phyloP scores from a whole-genome alignment of 2,797 vertebrate species.

The Miichthys miiuy region DNA sequence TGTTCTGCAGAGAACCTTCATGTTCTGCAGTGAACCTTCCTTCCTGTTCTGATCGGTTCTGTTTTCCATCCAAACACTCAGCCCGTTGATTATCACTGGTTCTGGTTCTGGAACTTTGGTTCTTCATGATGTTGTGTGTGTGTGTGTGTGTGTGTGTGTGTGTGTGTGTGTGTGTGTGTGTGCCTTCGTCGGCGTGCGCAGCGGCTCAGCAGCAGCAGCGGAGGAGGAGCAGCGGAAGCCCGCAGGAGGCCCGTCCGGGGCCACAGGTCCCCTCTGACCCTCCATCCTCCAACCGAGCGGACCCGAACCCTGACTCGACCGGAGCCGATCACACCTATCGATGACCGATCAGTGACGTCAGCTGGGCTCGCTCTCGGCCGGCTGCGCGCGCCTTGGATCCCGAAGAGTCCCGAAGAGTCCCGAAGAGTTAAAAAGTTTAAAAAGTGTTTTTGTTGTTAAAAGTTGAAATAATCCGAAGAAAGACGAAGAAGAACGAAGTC shows the following conservation, averaged over 20 bases:
- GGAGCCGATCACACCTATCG: slow-evolving; percentile 27
- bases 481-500: not conserved
- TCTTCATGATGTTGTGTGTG: too few species aligned
- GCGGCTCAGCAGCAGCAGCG: slow-evolving; percentile 57
- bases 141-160: too few species aligned
- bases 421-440: too few species aligned
- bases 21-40: too few species aligned
- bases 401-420: too few species aligned
- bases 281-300: slow-evolving; percentile 18
- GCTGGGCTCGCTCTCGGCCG: slow-evolving; percentile 46
- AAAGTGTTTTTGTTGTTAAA: too few species aligned
- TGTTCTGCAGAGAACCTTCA: too few species aligned
- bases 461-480: not conserved
- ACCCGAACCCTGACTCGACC: not conserved
- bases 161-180: slow-evolving; percentile 17
- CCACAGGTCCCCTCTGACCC: not conserved
- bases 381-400: slow-evolving; percentile 48
- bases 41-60: too few species aligned
- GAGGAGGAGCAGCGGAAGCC: slow-evolving; percentile 48
- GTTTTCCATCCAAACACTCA: too few species aligned
- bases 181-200: slow-evolving; percentile 66
- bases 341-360: slow-evolving; percentile 50
- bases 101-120: too few species aligned
- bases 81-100: too few species aligned
- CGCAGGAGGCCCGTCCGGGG: slow-evolving; percentile 30